These are phyloP conservation scores for Caenorhabditis afra DNA, from an alignment of 2,888 invertebrate genomes.

Conservation along the genomic window DNA sequence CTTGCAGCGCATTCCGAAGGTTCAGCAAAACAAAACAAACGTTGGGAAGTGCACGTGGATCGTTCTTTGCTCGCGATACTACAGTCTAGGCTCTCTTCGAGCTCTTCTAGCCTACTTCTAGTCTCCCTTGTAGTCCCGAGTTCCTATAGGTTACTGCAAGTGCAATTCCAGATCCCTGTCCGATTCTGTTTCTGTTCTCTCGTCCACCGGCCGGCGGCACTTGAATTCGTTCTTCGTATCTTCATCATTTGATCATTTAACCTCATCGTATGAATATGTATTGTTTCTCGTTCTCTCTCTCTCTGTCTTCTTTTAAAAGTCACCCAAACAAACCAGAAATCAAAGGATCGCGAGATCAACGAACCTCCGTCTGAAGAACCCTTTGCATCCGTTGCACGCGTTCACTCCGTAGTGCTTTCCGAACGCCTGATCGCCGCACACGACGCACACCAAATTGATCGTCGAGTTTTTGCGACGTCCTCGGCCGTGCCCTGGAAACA, in stretches of 20 bases:
- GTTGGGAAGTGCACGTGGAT: neutral
- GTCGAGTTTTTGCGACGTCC: constrained; percentile 67
- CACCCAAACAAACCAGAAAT: constrained; percentile 26
- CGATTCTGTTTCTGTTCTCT: too few species aligned
- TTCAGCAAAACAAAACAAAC: too few species aligned
- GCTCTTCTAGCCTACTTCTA: neutral
- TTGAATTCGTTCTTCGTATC: too few species aligned
- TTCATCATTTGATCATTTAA: constrained; percentile 37
- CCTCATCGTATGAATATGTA: constrained; percentile 25
- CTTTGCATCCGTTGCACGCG: constrained; percentile 79
- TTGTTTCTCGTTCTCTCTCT: constrained; percentile 16
- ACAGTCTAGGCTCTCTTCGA: neutral
- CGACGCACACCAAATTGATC: constrained; percentile 71
- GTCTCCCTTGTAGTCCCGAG: too few species aligned
- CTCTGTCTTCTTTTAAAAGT: constrained; percentile 37
- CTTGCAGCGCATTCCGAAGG: too few species aligned
- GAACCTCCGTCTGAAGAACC: constrained; percentile 69
- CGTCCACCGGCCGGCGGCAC: too few species aligned
- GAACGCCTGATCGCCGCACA: constrained; percentile 76
- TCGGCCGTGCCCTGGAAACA: constrained; percentile 50
- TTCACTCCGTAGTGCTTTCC: constrained; percentile 74
- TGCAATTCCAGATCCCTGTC: too few species aligned
- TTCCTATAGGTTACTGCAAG: too few species aligned
- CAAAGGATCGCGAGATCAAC: constrained; percentile 24
- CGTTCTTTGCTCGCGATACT: neutral